A percentile compares a stretch with the other conserved stretches of the same genome.
Conservation (phyloP, 2,113 vertebrate genomes). For the Pycnonotus jocosus region DNA sequence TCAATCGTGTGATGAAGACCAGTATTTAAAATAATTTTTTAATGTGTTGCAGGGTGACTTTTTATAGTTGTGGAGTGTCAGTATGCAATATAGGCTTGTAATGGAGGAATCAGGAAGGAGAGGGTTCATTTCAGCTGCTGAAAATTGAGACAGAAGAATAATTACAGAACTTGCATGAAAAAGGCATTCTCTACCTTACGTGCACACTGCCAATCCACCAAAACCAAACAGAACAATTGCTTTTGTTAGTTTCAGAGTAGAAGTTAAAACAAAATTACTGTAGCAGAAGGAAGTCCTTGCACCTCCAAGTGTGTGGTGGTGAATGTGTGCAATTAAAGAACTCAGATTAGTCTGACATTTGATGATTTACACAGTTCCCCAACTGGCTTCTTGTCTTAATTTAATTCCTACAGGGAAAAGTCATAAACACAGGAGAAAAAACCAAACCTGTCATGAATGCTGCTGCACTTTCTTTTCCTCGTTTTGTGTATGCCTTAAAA, state of each 20-base stretch:
- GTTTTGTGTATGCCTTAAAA: neutral
- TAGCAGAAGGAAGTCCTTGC: neutral
- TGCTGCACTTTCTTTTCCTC: neutral
- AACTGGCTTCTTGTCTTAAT: neutral
- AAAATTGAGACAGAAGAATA: neutral
- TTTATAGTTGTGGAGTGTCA: neutral
- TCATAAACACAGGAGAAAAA: too few relatives aligned
- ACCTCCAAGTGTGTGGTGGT: neutral
- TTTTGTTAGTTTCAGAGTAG: neutral
- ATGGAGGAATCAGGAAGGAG: neutral
- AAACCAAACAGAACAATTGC: neutral
- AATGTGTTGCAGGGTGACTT: rapidly evolving
- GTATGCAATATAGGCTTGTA: neutral
- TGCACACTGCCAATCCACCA: neutral
- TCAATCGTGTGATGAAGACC: neutral
- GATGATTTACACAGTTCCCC: neutral
- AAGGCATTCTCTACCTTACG: neutral
- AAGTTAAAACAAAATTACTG: neutral
- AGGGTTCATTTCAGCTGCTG: neutral
- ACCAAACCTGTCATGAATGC: neutral
- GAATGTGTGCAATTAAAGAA: neutral
- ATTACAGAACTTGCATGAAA: neutral
- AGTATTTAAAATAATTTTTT: neutral
- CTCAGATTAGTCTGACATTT: neutral
- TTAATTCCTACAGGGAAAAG: neutral